phyloP scores from a whole-genome alignment of 2,888 invertebrate species.

The Xestoiulus laeticollis region DNA sequence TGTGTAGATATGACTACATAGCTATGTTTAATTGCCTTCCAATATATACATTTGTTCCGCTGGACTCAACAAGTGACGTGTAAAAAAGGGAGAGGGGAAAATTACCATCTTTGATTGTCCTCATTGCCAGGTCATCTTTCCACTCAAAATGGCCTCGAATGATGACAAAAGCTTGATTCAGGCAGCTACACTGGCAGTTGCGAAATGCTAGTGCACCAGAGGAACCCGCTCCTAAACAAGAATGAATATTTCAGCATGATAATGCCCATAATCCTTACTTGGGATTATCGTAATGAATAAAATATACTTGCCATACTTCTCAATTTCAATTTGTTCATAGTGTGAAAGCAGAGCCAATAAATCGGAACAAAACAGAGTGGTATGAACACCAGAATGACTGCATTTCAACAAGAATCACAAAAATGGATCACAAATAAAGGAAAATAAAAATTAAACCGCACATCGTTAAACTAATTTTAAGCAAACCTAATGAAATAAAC shows the following conservation, averaged over 20 bases:
- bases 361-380: constrained; percentile 28
- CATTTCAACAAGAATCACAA: not conserved
- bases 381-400: not conserved
- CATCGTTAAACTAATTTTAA: not conserved
- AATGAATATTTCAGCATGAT: not conserved
- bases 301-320: not conserved
- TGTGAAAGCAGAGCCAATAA: not conserved
- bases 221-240: not conserved
- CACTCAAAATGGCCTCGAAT: constrained; percentile 39
- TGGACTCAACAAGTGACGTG: no score
- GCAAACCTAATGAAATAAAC: not conserved
- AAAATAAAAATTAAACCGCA: no score
- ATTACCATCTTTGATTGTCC: not conserved
- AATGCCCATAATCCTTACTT: not conserved
- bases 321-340: not conserved
- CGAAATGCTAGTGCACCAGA: constrained; percentile 2
- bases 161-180: not conserved
- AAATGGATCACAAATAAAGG: not conserved
- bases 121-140: not conserved
- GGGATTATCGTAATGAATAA: not conserved
- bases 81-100: no score
- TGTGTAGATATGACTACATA: no score
- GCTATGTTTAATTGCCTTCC: no score
- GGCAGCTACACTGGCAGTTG: not conserved
- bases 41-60: no score